Evolutionary conservation across 2,888 invertebrate genomes (phyloP).

Genomic region (Erannis defoliaria): DNA sequence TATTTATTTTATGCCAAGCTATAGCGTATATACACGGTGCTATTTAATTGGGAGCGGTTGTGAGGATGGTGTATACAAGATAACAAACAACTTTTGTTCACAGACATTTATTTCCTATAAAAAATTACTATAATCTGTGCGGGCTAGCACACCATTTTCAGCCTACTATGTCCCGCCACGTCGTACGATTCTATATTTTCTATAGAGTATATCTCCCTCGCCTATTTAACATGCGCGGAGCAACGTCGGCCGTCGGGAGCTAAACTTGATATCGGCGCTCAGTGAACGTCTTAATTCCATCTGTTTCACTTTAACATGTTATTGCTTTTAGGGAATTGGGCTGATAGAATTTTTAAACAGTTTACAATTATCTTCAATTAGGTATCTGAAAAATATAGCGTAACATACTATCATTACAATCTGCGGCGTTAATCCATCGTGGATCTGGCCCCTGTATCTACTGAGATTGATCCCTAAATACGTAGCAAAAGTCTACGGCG

Average conservation of each 20-base stretch:
- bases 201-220: constrained; percentile 3
- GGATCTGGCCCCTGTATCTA: no score
- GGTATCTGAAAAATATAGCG: background rate
- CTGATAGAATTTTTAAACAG: constrained; percentile 20
- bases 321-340: constrained; percentile 41
- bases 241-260: constrained; percentile 16
- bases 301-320: constrained; percentile 43
- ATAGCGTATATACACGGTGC: no score
- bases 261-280: constrained; percentile 14
- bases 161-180: constrained; percentile 1
- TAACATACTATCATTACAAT: no score
- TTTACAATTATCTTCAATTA: constrained; percentile 12
- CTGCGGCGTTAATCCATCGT: no score
- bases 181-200: constrained; percentile 7
- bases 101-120: no score
- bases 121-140: background rate
- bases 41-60: no score
- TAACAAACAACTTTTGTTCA: no score
- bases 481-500: background rate
- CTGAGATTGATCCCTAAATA: no score
- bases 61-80: no score
- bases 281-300: constrained; percentile 36
- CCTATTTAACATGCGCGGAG: constrained; percentile 37
- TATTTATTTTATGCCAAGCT: no score
- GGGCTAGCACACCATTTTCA: background rate